Evolutionary conservation across 2,113 vertebrate genomes (phyloP), one percentile per base, ranked within the genome.

Genomic region (Ochotona curzoniae): DNA sequence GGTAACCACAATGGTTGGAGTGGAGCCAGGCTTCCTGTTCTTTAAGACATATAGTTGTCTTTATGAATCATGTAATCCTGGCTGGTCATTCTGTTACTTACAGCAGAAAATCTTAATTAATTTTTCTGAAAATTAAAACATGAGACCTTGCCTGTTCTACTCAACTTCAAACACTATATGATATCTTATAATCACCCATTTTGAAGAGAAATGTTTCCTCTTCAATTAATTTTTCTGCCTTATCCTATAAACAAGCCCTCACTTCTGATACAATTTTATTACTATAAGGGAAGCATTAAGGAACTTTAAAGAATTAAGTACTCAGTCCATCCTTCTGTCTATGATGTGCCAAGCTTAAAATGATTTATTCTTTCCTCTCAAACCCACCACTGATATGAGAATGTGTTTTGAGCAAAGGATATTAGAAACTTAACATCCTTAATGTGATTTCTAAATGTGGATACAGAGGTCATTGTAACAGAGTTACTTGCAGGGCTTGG

Each of bases 51-150:
- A 20, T 66, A 17, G 66, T 70, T 82, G 30, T 76, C 57, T 86
- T 78, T 47, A 76, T 44, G 69, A 10, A 67, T 78, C 86, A 80
- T 49, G 12, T 80, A 94, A 83, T 69, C 83, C 64, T 71, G 20
- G 13, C 26, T 91, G 20, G 25, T 21, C 76, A 90, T 82, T 88
- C 66, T 60, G 32, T 60, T 80, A 49, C 20, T 64, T 80, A 38
- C 7, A 74, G n/a, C 30, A 84, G 61, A 94, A 90, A 89, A 63
- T 73, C 21, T 87, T 75, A 81, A 51, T 17, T 75, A 38, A 66
- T 90, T 90, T 90, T 61, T 87, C 35, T 71, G 86, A 93, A 87
- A 92, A 81, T 80, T 80, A 76, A 51, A 92, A 94, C 30, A 87
- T 93, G 32, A 54, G 44, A 38, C 4, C 20, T 92, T 93, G 51